Evolutionary conservation across 2,888 invertebrate species (phyloP).

Genomic region (Hypomecis atomaria): DNA sequence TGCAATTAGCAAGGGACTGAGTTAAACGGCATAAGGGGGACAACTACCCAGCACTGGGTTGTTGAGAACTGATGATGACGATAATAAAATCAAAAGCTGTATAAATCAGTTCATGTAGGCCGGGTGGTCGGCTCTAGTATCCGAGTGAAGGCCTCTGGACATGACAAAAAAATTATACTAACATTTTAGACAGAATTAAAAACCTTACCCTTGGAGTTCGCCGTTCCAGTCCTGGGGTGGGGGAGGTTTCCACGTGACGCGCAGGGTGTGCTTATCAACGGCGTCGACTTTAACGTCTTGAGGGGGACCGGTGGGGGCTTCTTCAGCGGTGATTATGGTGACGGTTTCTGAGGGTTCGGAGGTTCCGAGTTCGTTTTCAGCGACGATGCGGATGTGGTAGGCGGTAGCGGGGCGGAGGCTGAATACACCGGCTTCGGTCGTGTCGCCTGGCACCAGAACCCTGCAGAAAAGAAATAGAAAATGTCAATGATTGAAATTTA

Average conservation of each 20-base stretch:
- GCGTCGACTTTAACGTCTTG: slow-evolving; percentile 94
- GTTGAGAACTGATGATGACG: no score
- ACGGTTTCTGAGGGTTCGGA: slow-evolving; percentile 97
- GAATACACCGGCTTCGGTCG: slow-evolving; percentile 95
- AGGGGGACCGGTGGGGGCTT: slow-evolving; percentile 93
- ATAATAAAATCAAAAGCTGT: no score
- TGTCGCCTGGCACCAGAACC: slow-evolving; percentile 94
- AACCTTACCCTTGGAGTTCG: slow-evolving; percentile 87
- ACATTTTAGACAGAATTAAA: background rate
- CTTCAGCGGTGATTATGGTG: slow-evolving; percentile 97
- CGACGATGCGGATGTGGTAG: slow-evolving; percentile 96
- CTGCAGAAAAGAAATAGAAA: slow-evolving; percentile 57
- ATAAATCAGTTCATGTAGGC: no score
- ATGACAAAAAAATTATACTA: background rate
- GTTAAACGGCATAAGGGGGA: no score
- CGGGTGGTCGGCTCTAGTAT: no score
- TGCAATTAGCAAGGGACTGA: no score
- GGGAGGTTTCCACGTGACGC: slow-evolving; percentile 96
- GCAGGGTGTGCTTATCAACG: slow-evolving; percentile 93
- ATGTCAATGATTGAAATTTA: no score
- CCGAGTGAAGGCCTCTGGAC: no score
- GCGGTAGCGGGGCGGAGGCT: slow-evolving; percentile 95
- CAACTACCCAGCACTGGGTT: no score
- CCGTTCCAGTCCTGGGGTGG: slow-evolving; percentile 96
- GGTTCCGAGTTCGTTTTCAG: slow-evolving; percentile 96